Conservation (phyloP, 2,797 vertebrate genomes). For the Acrocephalus scirpaceus region DNA sequence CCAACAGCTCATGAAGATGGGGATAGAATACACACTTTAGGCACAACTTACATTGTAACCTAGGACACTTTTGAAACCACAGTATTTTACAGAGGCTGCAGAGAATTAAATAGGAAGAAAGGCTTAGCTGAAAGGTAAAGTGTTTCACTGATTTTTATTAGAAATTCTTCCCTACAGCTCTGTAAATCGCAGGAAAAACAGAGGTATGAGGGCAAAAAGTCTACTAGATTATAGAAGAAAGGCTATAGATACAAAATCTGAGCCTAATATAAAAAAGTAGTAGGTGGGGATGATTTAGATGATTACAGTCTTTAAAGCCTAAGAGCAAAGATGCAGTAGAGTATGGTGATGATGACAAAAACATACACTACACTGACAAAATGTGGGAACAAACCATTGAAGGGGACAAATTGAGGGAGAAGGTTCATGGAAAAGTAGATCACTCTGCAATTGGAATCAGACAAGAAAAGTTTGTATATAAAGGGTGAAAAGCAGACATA, state of each 20-base stretch:
- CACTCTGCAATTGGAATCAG: background rate
- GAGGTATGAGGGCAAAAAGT: background rate
- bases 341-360: background rate
- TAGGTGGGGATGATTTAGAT: background rate
- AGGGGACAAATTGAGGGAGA: background rate
- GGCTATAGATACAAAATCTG: background rate
- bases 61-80: background rate
- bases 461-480: background rate
- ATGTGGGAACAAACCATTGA: background rate
- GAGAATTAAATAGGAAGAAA: background rate
- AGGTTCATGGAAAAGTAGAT: background rate
- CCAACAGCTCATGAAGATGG: too few relatives aligned
- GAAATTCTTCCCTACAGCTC: background rate
- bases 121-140: background rate
- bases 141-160: background rate
- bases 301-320: background rate
- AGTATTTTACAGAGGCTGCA: background rate
- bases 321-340: background rate
- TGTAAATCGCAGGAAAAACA: background rate
- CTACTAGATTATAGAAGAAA: background rate
- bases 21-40: too few relatives aligned
- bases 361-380: fast-evolving
- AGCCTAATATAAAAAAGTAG: background rate
- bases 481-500: background rate
- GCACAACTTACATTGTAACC: too few relatives aligned